Base-by-base conservation (phyloP, 2,888 invertebrate species). In the Rhyacophila evoluta region DNA sequence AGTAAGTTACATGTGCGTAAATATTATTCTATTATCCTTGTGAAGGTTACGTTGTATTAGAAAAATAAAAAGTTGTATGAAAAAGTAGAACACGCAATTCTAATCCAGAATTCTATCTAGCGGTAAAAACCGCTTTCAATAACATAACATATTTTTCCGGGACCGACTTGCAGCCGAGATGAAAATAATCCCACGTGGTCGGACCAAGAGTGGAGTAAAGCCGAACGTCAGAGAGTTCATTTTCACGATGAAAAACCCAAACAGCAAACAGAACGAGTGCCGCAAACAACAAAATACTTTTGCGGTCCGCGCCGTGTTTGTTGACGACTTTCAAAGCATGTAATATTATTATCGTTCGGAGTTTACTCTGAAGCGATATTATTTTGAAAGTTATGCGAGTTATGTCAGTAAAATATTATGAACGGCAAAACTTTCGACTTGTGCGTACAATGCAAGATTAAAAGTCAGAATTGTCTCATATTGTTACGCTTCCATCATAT, bases 141-240 rank as follows among this genome's bases (percentile, higher is more conserved):
- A 12, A 19, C 19, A 25, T 8, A 25, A 55, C 29, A 33, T 4
- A 2, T 4, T 19, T 10, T 8, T 25, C 12, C 25, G 55, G 19
- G 55, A 39, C 19, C 55, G 55, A 55, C 1, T 55, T 19, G n/a
- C n/a, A n/a, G 19, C n/a, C 12, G 25, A 39, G 25, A 55, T 15
- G 55, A 55, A 55, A 55, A 55, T 25, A 55, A 19, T 19, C 19
- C 55, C 55, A 55, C 55, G 55, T 55, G 55, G 55, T 55, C 55
- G 4, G 29, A 2, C 29, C 4, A 6, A 33, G 29, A 33, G 29
- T 33, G 55, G 1, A 55, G 55, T 8, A n/a, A n/a, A n/a, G n/a
- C n/a, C 0, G 10, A 10, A 55, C 55, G 25, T 55, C 55, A 55
- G 19, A 1, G 25, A 25, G 25, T 19, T 55, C 55, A 55, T 55